Conservation (phyloP, 2,113 vertebrate species). For the Microcebus tavaratra region DNA sequence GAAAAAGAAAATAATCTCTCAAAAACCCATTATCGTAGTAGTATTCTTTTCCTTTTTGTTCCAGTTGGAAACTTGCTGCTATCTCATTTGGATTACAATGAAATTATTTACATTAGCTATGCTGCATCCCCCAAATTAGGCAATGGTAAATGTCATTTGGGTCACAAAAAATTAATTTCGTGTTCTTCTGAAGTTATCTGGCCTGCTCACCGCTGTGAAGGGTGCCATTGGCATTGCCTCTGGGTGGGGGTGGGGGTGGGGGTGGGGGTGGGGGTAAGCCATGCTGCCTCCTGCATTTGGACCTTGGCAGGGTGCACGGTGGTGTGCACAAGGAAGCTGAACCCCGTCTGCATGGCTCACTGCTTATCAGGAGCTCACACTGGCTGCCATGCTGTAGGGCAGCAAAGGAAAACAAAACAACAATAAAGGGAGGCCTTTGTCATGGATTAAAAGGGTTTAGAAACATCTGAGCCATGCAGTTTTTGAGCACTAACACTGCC, state of each 20-base stretch:
- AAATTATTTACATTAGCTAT: constrained; percentile 70
- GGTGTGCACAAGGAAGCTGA: constrained; percentile 72
- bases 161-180: constrained; percentile 72
- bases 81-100: constrained; percentile 46
- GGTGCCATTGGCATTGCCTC: constrained; percentile 53
- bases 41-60: constrained; percentile 20
- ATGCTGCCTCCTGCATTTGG: constrained; percentile 56
- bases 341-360: constrained; percentile 82
- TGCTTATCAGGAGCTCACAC: constrained; percentile 87
- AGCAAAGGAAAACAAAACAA: constrained; percentile 88
- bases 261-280: constrained; percentile 3
- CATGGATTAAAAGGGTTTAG: constrained; percentile 87
- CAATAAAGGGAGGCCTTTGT: constrained; percentile 86
- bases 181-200: constrained; percentile 75
- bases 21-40: neutral
- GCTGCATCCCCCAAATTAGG: neutral
- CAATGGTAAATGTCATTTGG: constrained; percentile 68
- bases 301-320: constrained; percentile 75
- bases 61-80: neutral
- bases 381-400: constrained; percentile 87
- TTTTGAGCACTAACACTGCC: constrained; percentile 83
- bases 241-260: constrained; percentile 22
- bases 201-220: constrained; percentile 22
- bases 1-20: neutral
- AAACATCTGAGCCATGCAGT: constrained; percentile 87